Percentiles rank a stretch among this genome's conserved stretches.
phyloP scores from a whole-genome alignment of 1,140 invertebrate species.

The Hestina assimilis region DNA sequence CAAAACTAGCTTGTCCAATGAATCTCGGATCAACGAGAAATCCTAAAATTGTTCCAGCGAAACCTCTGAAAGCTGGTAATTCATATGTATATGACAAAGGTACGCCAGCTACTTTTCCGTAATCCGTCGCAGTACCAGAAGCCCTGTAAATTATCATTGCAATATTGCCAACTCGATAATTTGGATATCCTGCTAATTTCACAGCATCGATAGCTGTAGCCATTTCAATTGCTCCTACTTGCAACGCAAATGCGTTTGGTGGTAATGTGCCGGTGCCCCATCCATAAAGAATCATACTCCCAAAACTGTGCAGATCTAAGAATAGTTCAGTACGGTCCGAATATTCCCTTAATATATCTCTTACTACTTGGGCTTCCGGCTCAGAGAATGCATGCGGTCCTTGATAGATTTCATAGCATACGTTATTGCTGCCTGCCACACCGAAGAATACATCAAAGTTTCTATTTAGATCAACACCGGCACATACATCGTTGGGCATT shows the following conservation, averaged over 20 bases:
- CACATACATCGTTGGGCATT: slow-evolving; percentile 46
- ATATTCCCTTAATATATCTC: slow-evolving; percentile 55
- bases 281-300: slow-evolving; percentile 82
- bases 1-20: slow-evolving; percentile 21
- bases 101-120: slow-evolving; percentile 58
- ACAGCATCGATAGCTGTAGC: slow-evolving; percentile 56
- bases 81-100: slow-evolving; percentile 28
- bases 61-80: slow-evolving; percentile 11
- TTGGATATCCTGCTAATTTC: slow-evolving; percentile 37
- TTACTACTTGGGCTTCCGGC: slow-evolving; percentile 78
- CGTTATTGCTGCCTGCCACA: slow-evolving; percentile 59
- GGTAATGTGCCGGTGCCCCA: slow-evolving; percentile 80
- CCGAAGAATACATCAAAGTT: slow-evolving; percentile 81
- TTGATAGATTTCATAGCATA: slow-evolving; percentile 84
- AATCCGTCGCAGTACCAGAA: slow-evolving; percentile 36
- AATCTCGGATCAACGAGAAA: slow-evolving; percentile 28
- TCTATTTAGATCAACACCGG: slow-evolving; percentile 81
- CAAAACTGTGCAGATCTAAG: slow-evolving; percentile 82
- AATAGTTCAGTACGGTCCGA: slow-evolving; percentile 74
- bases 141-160: slow-evolving; percentile 74
- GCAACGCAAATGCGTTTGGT: slow-evolving; percentile 62
- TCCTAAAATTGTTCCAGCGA: not conserved
- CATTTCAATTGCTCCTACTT: slow-evolving; percentile 53
- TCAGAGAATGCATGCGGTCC: slow-evolving; percentile 85
- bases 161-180: slow-evolving; percentile 79